Base-by-base conservation (phyloP, 2,113 vertebrate species). In the Octodon degus region DNA sequence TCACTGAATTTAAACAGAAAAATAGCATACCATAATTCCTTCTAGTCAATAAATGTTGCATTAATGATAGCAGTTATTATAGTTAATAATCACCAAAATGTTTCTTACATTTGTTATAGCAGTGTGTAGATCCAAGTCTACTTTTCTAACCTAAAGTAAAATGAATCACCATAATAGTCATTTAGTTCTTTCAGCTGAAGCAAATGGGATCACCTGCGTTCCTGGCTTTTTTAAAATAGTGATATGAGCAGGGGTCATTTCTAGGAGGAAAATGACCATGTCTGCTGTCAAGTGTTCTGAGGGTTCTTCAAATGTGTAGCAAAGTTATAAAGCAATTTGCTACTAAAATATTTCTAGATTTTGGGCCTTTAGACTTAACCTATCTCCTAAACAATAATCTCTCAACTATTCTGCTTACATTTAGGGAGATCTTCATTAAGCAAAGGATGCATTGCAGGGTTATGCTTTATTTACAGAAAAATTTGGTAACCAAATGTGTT, bases 141-240 rank as follows among this genome's bases (percentile, higher is more conserved):
- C 72, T 86, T 92, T 81, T 93, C 94, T 86, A 92, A 95, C 67
- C 8, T 88, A 14, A 87, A 90, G 14, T 67, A 89, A 95, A 94
- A 5, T 27, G 32, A 91, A 47, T 83, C 40, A 50, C 65, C 22
- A 80, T 76, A 87, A 50, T 62, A 32, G 25, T 32, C 53, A 37
- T n/a, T 58, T 87, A 14, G 19, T 79, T 89, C 55, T 89, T 83
- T 47, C 63, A 81, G 16, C 24, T 34, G 34, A 95, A 74, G 10
- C 40, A 93, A 95, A 91, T 27, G 43, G 30, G 76, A 72, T 70
- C 74, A 90, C 50, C 19, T 50, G 5, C 83, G 10, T 92, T 25
- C 86, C 13, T 58, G 13, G 40, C 2, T 30, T 60, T 53, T 87
- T 72, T 82, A 62, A 20, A 91, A 30, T 88, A 93, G 0, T 37